Conservation (phyloP, 2,113 vertebrate genomes). For the Xenopus tropicalis region UCB_Xtro_10.0 CM004448.2:54570501-54571000, state of each 20-base stretch:
- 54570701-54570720: slow-evolving; percentile 96
- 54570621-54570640: slow-evolving; percentile 57
- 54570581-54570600: slow-evolving; percentile 68
- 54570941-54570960: too few species aligned
- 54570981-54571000: too few species aligned
- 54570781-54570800: slow-evolving; percentile 56
- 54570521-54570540: not conserved
- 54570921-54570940: too few species aligned
- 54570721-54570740: slow-evolving; percentile 95
- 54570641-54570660: slow-evolving; percentile 71
- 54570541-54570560: slow-evolving; percentile 92
- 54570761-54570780: slow-evolving; percentile 61
- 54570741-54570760: slow-evolving; percentile 59
- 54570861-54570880: too few species aligned
- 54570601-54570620: slow-evolving; percentile 67
- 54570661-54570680: slow-evolving; percentile 92
- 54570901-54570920: too few species aligned
- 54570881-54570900: too few species aligned
- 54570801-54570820: slow-evolving; percentile 5
- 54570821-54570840: too few species aligned
- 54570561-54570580: slow-evolving; percentile 86
- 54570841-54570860: too few species aligned
- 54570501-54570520: not conserved
- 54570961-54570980: too few species aligned
- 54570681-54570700: slow-evolving; percentile 93